Conservation (phyloP, 2,797 vertebrate genomes). For the Propithecus perrieri region DNA sequence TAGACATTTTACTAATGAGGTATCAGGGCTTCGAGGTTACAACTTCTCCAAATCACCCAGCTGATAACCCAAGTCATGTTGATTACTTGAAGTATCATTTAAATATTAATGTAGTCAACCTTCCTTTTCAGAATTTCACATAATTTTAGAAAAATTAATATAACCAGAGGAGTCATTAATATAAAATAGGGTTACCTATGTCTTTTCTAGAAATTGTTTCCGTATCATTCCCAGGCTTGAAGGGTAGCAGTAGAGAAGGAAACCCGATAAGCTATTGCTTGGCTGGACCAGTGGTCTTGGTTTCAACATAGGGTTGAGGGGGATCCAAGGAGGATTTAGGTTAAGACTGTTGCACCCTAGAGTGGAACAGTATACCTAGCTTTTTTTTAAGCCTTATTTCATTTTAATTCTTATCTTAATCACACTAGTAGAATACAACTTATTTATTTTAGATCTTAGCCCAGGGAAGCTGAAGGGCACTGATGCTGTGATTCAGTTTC, state of each 20-base stretch:
- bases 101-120: neutral
- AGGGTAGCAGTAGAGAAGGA: neutral
- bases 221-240: neutral
- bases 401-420: neutral
- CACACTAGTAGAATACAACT: neutral
- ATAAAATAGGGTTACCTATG: neutral
- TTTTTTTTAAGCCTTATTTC: neutral
- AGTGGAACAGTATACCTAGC: neutral
- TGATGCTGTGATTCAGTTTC: neutral
- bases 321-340: neutral
- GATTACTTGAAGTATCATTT: conserved; percentile 39
- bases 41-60: neutral
- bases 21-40: neutral
- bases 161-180: neutral
- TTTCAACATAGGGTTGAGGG: neutral
- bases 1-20: neutral
- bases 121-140: neutral
- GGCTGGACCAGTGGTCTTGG: neutral
- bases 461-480: neutral
- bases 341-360: too few species aligned
- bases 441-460: neutral
- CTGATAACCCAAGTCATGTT: neutral
- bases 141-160: conserved; percentile 10
- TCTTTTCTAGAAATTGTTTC: neutral
- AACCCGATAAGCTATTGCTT: neutral